phyloP scores from a whole-genome alignment of 2,888 invertebrate genomes.

The Globia sparganii region DNA sequence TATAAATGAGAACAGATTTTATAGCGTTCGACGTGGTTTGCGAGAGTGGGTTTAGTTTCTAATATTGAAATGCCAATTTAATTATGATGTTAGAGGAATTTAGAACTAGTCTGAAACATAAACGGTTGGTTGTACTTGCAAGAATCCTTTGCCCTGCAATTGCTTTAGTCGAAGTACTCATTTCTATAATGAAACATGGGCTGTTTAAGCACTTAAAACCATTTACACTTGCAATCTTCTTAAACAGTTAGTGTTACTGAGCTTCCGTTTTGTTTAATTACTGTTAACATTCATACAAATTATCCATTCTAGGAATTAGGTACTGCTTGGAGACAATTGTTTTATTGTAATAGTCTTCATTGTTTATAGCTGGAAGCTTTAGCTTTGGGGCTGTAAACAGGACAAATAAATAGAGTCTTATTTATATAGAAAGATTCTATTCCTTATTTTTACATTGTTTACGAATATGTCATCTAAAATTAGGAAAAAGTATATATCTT shows the following conservation, averaged over 20 bases:
- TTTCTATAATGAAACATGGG: slow-evolving; percentile 5
- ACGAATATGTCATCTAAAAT: background rate
- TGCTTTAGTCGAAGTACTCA: background rate
- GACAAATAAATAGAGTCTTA: slow-evolving; percentile 15
- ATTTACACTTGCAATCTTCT: slow-evolving; percentile 4
- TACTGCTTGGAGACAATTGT: slow-evolving; percentile 11
- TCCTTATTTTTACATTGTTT: background rate
- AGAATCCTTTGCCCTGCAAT: background rate
- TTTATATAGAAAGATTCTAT: background rate
- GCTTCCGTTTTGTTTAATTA: slow-evolving; percentile 1
- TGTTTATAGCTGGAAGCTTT: background rate
- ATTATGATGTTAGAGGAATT: background rate
- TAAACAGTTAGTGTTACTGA: background rate
- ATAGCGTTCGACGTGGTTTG: background rate
- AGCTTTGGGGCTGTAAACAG: background rate
- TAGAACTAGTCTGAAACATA: slow-evolving; percentile 12
- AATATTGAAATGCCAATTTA: slow-evolving; percentile 16
- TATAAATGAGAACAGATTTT: slow-evolving; percentile 23
- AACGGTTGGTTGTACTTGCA: background rate
- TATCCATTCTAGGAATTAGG: background rate
- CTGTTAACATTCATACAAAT: slow-evolving; percentile 2
- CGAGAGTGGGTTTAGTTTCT: slow-evolving; percentile 15
- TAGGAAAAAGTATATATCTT: background rate
- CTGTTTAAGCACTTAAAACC: background rate
- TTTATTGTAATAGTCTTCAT: background rate